These are phyloP conservation scores for Carassius gibelio DNA, from an alignment of 2,113 vertebrate species.

Conservation along the genomic window DNA sequence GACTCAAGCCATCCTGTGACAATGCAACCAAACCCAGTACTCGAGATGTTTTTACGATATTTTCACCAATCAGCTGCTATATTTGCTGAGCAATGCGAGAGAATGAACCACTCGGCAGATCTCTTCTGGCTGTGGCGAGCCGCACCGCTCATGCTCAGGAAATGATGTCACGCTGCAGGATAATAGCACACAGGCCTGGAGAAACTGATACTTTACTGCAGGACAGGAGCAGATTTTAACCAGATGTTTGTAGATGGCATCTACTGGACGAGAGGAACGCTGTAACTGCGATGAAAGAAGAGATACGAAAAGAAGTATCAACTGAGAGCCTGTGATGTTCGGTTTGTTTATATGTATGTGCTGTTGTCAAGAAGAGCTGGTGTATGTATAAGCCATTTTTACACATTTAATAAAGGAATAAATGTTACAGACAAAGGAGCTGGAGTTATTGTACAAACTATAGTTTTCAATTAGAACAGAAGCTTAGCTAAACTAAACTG, in stretches of 20 bases:
- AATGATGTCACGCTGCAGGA: background rate
- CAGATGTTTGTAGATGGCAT: conserved; percentile 17
- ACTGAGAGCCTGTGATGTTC: background rate
- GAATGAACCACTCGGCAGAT: conserved; percentile 4
- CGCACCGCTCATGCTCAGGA: conserved; percentile 29
- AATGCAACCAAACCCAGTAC: background rate
- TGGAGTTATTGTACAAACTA: background rate
- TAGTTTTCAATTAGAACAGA: too few relatives aligned
- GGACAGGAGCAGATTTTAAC: conserved; percentile 21
- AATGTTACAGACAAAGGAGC: background rate
- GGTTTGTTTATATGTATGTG: conserved; percentile 10
- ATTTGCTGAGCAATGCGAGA: conserved; percentile 6
- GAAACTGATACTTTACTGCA: background rate
- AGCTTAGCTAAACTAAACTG: background rate
- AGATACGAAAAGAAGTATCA: background rate
- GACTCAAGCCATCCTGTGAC: conserved; percentile 19
- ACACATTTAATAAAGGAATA: conserved; percentile 40
- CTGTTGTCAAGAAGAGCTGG: conserved; percentile 19
- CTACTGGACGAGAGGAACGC: background rate
- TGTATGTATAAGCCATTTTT: conserved; percentile 36
- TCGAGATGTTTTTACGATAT: conserved; percentile 17
- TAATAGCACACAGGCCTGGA: conserved; percentile 16
- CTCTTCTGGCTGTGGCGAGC: conserved; percentile 7
- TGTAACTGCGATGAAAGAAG: background rate
- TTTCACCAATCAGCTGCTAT: conserved; percentile 15